Evolutionary conservation across 2,113 vertebrate species (phyloP).

Genomic region (Sus scrofa): T2T-Sscrofa CM000813.6:146736001-146736500

Average conservation of each 20-base stretch:
- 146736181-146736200: no score
- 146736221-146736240: conserved; percentile 1
- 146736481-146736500: neutral
- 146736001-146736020: conserved; percentile 33
- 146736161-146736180: neutral
- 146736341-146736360: neutral
- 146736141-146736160: conserved; percentile 34
- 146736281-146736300: neutral
- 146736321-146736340: conserved; percentile 2
- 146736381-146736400: neutral
- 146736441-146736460: neutral
- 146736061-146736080: conserved; percentile 10
- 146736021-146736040: conserved; percentile 27
- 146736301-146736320: neutral
- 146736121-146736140: conserved; percentile 17
- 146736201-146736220: neutral
- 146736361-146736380: neutral
- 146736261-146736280: neutral
- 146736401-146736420: neutral
- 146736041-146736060: conserved; percentile 40
- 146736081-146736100: neutral
- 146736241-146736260: conserved; percentile 30
- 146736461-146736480: conserved; percentile 13
- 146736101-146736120: conserved; percentile 18
- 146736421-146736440: neutral